Base-by-base conservation (phyloP, 1,140 invertebrate species). In the Hestina assimilis region DNA sequence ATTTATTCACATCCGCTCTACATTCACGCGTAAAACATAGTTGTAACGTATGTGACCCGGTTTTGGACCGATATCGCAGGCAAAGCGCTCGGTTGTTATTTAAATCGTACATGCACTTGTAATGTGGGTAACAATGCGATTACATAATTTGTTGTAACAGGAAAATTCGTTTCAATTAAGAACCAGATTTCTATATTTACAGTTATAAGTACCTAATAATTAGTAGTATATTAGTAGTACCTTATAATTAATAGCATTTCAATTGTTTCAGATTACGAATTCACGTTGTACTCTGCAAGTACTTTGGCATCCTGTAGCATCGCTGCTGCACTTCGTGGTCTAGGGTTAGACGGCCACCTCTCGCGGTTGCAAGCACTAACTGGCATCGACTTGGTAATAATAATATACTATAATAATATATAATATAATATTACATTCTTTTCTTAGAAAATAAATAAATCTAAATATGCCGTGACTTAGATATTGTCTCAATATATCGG, bases 281-380 rank as follows among this genome's bases (percentile, higher is more conserved):
- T 97, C 83, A 94, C 93, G 11, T 91, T 94, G 85, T 95, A 95
- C 80, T 93, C 95, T 29, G 93, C 96, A 8, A 97, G 96, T 71
- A 96, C 96, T 76, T 93, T 97, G 43, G 96, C 96, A 15, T 93
- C 94, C 7, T 94, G 95, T 20, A 93, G 94, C 76, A 92, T 98
- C 35, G 95, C 94, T 0, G 94, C 95, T 9, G 95, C 96, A 23
- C 89, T 96, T 17, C 92, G 93, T 60, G 96, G 95, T 1, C 69
- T 90, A 93, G 52, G 92, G 91, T 67, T 95, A 90, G 93, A 92
- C 91, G 83, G 91, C 85, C 66, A 91, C 17, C 80, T 95, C 31
- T 73, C 91, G 45, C 90, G 90, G 47, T 89, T 96, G 21, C 92
- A 93, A 47, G 89, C 91, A 55, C 93, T 96, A 66, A 95, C 94